Evolutionary conservation across 2,888 invertebrate genomes (phyloP), one percentile per base, ranked within the genome.

Genomic region (Leuctra nigra): DNA sequence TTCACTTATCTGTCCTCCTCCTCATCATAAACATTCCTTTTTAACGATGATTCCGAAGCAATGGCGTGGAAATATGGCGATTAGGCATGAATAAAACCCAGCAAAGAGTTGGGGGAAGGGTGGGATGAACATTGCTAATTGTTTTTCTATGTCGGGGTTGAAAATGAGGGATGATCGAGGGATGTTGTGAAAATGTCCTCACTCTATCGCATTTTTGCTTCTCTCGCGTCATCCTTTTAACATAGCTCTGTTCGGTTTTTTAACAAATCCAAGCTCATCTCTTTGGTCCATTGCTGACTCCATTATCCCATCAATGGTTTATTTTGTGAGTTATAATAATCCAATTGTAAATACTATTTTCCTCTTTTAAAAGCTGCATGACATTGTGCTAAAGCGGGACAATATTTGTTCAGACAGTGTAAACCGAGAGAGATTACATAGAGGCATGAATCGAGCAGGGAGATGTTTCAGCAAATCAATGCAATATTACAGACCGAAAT

Each of bases 31-130:
- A n/a, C n/a, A 25, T 54, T 24, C 24, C 46, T 18, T 54, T 35
- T 44, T 54, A 29, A 20, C 54, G 47, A 46, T 46, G 35, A 53
- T 35, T 44, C 29, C 24, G 36, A 25, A 24, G 44, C 25, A 53
- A 29, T 57, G 47, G 33, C 29, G 36, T 23, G 57, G 57, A 57
- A 57, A 53, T 47, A 46, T 46, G 18, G 36, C 53, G 52, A 57
- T 53, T 57, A 53, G 39, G 24, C 24, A 16, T 53, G 50, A 50
- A 50, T 50, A 50, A 33, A 50, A 33, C 33, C 13, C 35, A 29
- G 50, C 13, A 18, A 35, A 50, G 33, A 35, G 50, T 25, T 33
- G 44, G 44, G 44, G 23, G 23, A 16, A 16, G 6, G 22, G 33
- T 6, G 33, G 33, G 18, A 50, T 22, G 50, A 50, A 50, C 50